phyloP scores from a whole-genome alignment of 2,113 vertebrate species.

The Phalacrocorax pelagicus region DNA sequence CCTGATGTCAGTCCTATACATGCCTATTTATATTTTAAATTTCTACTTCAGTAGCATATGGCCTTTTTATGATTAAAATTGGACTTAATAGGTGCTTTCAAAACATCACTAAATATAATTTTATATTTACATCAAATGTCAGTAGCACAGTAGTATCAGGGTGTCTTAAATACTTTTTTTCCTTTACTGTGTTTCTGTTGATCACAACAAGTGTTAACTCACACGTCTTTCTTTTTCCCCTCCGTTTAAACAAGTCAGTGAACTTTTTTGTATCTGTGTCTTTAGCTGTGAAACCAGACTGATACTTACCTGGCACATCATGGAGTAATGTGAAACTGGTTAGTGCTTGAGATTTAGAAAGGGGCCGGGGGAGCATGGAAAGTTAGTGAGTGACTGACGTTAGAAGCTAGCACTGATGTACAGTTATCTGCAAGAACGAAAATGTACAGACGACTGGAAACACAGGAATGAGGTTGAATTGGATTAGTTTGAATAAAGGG shows the following conservation, averaged over 20 bases:
- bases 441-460: neutral
- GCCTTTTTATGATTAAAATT: neutral
- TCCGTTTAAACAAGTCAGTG: neutral
- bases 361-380: neutral
- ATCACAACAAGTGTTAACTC: neutral
- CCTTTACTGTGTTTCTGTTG: neutral
- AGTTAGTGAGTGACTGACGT: neutral
- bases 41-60: neutral
- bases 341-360: neutral
- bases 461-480: neutral
- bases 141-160: neutral
- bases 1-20: neutral
- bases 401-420: neutral
- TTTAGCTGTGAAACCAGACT: neutral
- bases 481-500: neutral
- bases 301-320: neutral
- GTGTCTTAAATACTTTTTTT: neutral
- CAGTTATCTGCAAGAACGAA: neutral
- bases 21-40: neutral
- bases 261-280: neutral
- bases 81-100: neutral
- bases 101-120: neutral
- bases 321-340: neutral
- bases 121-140: neutral
- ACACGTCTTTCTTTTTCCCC: neutral